Evolutionary conservation across 2,113 vertebrate species (phyloP).

Genomic region (Melanerpes aurifrons): DNA sequence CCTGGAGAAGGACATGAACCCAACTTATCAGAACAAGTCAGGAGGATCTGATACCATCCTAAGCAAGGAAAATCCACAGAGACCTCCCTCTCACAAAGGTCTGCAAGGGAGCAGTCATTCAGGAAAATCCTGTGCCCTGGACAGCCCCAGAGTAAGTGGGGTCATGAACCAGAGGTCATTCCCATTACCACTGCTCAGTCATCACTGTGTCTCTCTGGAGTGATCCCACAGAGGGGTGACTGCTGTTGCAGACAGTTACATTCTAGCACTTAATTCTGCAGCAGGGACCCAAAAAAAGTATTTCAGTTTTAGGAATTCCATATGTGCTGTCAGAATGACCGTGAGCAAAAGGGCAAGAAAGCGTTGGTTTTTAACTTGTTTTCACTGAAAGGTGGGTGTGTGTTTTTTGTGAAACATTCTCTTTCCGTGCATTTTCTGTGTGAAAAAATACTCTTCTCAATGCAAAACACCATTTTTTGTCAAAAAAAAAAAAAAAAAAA

Average conservation of each 20-base stretch:
- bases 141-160: not conserved
- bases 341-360: not conserved
- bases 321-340: fast-evolving
- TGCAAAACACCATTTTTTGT: not conserved
- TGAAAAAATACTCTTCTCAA: not conserved
- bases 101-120: not conserved
- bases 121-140: not conserved
- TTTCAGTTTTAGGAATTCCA: not conserved
- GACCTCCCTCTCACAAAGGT: not conserved
- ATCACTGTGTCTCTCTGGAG: not conserved
- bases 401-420: not conserved
- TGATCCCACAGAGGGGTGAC: not conserved
- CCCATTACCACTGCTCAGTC: not conserved
- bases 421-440: not conserved
- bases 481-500: not conserved
- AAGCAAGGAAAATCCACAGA: not conserved
- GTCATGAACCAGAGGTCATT: not conserved
- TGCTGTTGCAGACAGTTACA: not conserved
- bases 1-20: not conserved
- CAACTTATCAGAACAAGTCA: not conserved
- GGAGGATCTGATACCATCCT: not conserved
- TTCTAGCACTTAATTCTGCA: not conserved
- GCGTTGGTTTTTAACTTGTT: not conserved
- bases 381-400: not conserved
- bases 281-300: not conserved